Percentiles rank a stretch among this genome's conserved stretches.
Conservation (phyloP, 2,888 invertebrate genomes). For the Pristionchus arcanus region DNA sequence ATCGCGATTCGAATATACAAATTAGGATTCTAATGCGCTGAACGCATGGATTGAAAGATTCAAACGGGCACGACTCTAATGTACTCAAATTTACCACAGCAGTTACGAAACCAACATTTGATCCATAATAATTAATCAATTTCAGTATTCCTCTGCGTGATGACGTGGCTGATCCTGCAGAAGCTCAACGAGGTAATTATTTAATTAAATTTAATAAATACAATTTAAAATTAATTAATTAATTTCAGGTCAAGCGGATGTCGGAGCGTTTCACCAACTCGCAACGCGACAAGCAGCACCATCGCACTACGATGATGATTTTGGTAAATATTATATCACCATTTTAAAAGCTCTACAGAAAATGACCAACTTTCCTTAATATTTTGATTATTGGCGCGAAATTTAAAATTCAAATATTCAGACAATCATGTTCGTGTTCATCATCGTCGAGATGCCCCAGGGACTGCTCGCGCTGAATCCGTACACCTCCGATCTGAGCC, state of each 20-base stretch:
- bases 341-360: background rate
- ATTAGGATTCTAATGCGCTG: background rate
- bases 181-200: conserved; percentile 66
- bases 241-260: conserved; percentile 55
- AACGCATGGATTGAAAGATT: background rate
- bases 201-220: background rate
- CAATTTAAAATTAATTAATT: background rate
- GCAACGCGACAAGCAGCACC: conserved; percentile 72
- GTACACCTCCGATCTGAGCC: conserved; percentile 63
- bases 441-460: conserved; percentile 75
- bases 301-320: conserved; percentile 75
- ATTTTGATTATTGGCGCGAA: background rate
- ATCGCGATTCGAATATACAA: background rate
- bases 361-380: background rate
- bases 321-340: conserved; percentile 60
- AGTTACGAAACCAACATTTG: background rate
- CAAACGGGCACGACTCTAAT: background rate
- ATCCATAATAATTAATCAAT: background rate
- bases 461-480: conserved; percentile 71
- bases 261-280: conserved; percentile 70
- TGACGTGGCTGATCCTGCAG: conserved; percentile 73
- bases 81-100: background rate
- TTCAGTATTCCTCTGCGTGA: conserved; percentile 72
- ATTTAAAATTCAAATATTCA: conserved; percentile 49
- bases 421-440: conserved; percentile 76